Percentiles rank a stretch among this genome's conserved stretches.
Conservation (phyloP, 1,140 invertebrate species). For the Tetramorium simillimum region DNA sequence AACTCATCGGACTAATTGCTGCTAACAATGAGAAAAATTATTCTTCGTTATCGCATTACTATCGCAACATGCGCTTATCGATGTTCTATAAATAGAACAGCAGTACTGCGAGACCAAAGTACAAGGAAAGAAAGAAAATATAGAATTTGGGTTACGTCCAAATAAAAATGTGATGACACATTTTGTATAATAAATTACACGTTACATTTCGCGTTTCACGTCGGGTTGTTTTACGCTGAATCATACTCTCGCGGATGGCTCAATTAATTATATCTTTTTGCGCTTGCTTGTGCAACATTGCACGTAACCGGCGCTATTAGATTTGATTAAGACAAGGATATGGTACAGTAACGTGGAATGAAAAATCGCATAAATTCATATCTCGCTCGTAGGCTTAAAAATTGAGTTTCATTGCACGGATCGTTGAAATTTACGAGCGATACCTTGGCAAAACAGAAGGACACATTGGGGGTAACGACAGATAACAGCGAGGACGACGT, state of each 20-base stretch:
- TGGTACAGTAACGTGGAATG: not conserved
- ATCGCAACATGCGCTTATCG: not conserved
- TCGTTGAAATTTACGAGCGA: constrained; percentile 42
- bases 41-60: constrained; percentile 26
- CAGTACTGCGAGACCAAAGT: not conserved
- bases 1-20: constrained; percentile 36
- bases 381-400: not conserved
- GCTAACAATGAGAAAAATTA: constrained; percentile 24
- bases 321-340: not conserved
- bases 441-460: constrained; percentile 5
- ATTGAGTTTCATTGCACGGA: constrained; percentile 5
- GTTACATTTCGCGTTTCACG: not conserved
- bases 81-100: constrained; percentile 21
- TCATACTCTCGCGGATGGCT: constrained; percentile 2
- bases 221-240: not conserved
- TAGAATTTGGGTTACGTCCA: not conserved
- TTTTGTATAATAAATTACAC: constrained; percentile 14
- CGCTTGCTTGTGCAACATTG: not conserved
- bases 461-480: constrained; percentile 61
- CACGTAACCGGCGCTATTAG: not conserved
- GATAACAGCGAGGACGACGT: constrained; percentile 40
- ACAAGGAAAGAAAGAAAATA: not conserved
- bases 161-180: constrained; percentile 5
- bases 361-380: not conserved
- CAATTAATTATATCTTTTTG: constrained; percentile 23